Conservation (phyloP, 2,797 vertebrate species). For the Anniella stebbinsi region DNA sequence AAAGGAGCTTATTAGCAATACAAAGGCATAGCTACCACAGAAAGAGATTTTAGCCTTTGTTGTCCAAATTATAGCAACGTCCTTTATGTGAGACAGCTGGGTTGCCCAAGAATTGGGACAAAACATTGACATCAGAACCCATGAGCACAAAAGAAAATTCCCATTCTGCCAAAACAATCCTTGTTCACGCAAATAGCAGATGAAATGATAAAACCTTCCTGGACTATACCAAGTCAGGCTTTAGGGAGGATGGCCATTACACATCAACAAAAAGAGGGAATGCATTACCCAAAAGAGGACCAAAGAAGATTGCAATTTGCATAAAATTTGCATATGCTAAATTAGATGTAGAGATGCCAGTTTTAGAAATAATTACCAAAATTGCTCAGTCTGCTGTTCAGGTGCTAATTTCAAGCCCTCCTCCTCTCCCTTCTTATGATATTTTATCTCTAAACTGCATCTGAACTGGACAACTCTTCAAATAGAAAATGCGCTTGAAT, state of each 20-base stretch:
- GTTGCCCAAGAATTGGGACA: not conserved
- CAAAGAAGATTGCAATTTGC: not conserved
- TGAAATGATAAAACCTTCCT: not conserved
- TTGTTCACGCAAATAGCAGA: not conserved
- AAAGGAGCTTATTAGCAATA: constrained; percentile 27
- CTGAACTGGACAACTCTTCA: not conserved
- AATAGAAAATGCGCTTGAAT: not conserved
- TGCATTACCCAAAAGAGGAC: not conserved
- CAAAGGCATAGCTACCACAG: not conserved
- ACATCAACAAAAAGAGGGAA: not conserved
- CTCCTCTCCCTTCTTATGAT: not conserved
- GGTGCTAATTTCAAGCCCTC: not conserved
- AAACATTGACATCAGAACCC: not conserved
- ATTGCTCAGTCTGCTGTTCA: not conserved
- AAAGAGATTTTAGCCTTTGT: not conserved
- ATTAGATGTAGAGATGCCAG: not conserved
- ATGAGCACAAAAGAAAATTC: not conserved
- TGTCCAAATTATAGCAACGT: not conserved
- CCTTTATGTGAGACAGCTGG: not conserved
- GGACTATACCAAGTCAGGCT: not conserved
- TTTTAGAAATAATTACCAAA: not conserved
- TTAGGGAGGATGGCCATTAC: not conserved
- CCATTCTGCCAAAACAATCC: not conserved
- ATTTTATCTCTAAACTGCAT: not conserved
- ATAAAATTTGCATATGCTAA: too few species aligned